These are phyloP conservation scores for Drosophila aldrichi DNA, from an alignment of 2,888 invertebrate species.

Conservation along the genomic window DNA sequence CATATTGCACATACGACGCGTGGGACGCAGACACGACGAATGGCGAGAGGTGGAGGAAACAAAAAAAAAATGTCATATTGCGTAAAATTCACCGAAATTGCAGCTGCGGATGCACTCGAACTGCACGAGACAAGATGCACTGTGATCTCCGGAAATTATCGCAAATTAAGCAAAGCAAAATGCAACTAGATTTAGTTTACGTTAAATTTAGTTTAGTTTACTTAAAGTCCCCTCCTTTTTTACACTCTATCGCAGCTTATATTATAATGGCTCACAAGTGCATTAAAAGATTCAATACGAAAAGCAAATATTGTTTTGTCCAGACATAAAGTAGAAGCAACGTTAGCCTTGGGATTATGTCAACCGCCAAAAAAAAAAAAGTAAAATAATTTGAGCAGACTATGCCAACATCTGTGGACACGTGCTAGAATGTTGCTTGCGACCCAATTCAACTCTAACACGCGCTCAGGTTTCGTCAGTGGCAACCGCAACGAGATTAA, in stretches of 20 bases:
- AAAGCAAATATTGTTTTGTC: constrained; percentile 7
- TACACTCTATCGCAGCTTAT: neutral
- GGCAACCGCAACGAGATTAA: constrained; percentile 33
- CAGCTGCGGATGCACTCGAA: neutral
- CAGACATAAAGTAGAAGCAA: neutral
- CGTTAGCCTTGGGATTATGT: constrained; percentile 14
- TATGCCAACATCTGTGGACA: neutral
- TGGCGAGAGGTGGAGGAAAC: no score
- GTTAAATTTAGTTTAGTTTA: no score
- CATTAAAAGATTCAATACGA: constrained; percentile 14
- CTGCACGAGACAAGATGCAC: neutral
- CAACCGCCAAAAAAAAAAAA: neutral
- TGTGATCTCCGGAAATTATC: neutral
- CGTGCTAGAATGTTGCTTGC: constrained; percentile 12
- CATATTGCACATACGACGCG: constrained; percentile 38
- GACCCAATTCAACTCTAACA: constrained; percentile 6
- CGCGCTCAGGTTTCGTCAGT: constrained; percentile 9
- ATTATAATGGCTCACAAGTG: constrained; percentile 9
- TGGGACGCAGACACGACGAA: constrained; percentile 8
- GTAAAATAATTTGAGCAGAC: neutral
- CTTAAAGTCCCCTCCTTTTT: neutral
- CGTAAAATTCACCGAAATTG: neutral
- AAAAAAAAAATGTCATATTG: constrained; percentile 19
- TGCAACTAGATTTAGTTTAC: neutral
- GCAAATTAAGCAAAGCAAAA: neutral